Evolutionary conservation across 2,888 invertebrate species (phyloP).

Genomic region (Chymomyza caudatula): DNA sequence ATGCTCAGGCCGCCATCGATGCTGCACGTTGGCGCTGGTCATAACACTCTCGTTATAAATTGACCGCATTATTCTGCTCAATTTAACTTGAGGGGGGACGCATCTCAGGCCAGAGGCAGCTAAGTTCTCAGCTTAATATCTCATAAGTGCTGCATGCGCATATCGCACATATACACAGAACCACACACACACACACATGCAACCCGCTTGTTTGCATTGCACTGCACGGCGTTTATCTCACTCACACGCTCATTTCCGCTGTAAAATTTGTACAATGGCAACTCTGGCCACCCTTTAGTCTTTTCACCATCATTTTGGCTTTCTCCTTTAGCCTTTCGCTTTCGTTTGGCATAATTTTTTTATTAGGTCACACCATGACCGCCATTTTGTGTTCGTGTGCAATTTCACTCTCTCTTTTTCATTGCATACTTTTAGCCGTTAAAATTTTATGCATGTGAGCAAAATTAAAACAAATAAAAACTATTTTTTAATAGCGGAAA

Average conservation of each 20-base stretch:
- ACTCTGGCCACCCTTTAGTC: constrained; percentile 2
- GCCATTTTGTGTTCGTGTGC: constrained; percentile 34
- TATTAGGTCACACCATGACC: constrained; percentile 60
- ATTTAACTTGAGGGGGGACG: constrained; percentile 56
- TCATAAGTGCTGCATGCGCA: constrained; percentile 59
- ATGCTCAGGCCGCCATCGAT: constrained; percentile 21
- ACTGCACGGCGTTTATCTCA: constrained; percentile 25
- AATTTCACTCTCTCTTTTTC: constrained; percentile 30
- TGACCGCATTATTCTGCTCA: constrained; percentile 74
- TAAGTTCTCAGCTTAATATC: constrained; percentile 67
- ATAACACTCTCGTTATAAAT: constrained; percentile 54
- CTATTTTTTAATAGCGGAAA: constrained; percentile 43
- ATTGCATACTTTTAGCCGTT: constrained; percentile 37
- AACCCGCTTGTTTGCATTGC: background rate
- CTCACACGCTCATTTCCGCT: constrained; percentile 28
- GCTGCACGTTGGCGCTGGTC: constrained; percentile 2
- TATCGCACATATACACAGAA: background rate
- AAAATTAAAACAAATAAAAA: constrained; percentile 9
- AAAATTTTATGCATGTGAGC: constrained; percentile 30
- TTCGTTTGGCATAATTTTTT: constrained; percentile 67
- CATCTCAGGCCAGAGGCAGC: background rate
- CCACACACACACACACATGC: constrained; percentile 14
- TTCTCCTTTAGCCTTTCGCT: constrained; percentile 39
- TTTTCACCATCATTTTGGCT: constrained; percentile 28
- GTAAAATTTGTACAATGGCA: constrained; percentile 25